Conservation (phyloP, 1,140 invertebrate genomes). For the Ylistrum balloti region DNA sequence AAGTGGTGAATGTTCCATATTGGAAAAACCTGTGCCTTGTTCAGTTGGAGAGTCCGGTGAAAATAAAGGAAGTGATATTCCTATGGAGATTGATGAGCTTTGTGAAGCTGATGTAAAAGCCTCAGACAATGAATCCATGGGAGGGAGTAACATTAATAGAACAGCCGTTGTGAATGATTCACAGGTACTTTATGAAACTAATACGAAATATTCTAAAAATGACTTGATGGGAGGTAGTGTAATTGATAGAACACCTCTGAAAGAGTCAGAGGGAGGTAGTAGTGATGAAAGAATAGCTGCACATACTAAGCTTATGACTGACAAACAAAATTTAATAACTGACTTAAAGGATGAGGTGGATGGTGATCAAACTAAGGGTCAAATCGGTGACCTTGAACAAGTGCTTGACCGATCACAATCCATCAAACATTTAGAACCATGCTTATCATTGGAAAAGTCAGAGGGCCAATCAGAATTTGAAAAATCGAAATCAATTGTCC, state of each 20-base stretch:
- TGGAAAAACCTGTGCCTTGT: slow-evolving; percentile 19
- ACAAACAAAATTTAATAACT: not conserved
- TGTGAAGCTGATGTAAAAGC: slow-evolving; percentile 15
- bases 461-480: not conserved
- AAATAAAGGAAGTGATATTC: not conserved
- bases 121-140: not conserved
- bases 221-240: slow-evolving; percentile 1
- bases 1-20: not conserved
- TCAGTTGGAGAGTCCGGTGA: not conserved
- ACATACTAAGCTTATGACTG: not conserved
- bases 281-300: not conserved
- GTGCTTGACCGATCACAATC: not conserved
- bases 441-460: not conserved
- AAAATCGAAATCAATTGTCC: not conserved
- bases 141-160: not conserved
- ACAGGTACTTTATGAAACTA: not conserved
- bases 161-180: not conserved
- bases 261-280: not conserved
- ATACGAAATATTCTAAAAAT: slow-evolving; percentile 12
- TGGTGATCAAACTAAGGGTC: slow-evolving; percentile 43
- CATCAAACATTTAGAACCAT: not conserved
- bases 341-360: slow-evolving; percentile 45
- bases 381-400: not conserved
- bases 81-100: not conserved
- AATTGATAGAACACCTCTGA: not conserved